These are phyloP conservation scores for Pecten maximus DNA, from an alignment of 2,888 invertebrate genomes.

Conservation along the genomic window DNA sequence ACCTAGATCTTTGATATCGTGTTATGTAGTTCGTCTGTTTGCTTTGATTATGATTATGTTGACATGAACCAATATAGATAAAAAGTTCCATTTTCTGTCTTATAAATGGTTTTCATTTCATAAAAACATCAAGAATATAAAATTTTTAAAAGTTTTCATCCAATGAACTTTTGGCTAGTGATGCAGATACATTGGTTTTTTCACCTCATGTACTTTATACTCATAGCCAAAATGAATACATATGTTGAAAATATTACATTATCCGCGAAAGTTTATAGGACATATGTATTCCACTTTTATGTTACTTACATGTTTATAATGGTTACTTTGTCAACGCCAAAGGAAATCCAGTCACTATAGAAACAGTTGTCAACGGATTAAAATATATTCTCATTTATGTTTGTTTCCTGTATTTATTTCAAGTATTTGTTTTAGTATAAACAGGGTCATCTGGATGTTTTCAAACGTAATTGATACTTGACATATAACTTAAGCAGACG, in stretches of 20 bases:
- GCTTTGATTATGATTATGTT: neutral
- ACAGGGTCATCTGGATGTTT: no score
- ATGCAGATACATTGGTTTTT: neutral
- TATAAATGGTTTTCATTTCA: neutral
- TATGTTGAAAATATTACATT: neutral
- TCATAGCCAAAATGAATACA: neutral
- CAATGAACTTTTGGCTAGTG: neutral
- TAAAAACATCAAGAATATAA: neutral
- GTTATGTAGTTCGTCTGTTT: neutral
- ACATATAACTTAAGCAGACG: no score
- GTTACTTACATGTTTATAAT: neutral
- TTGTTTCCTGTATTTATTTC: neutral
- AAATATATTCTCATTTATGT: neutral
- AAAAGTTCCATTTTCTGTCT: neutral
- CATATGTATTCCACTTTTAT: no score
- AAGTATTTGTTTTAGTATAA: no score
- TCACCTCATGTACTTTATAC: neutral
- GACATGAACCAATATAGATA: neutral
- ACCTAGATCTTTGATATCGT: neutral
- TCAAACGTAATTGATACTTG: no score
- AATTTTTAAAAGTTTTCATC: neutral
- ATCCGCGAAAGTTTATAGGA: no score
- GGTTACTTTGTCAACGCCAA: neutral
- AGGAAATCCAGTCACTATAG: slow-evolving; percentile 1
- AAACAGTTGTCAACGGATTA: neutral